Conservation (phyloP, 2,113 vertebrate genomes). For the Grantiella picta region DNA sequence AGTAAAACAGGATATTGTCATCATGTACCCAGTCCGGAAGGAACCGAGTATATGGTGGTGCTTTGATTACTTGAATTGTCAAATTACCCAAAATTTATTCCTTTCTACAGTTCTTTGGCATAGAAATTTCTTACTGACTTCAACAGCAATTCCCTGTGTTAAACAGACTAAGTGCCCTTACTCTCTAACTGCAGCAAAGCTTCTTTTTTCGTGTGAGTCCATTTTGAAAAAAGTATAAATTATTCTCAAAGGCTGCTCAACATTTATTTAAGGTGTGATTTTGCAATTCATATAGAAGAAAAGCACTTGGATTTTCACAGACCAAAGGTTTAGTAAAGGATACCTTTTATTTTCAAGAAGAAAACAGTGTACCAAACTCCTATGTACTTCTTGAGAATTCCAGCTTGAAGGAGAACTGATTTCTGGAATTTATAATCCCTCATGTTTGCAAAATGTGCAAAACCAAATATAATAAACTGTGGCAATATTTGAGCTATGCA, state of each 20-base stretch:
- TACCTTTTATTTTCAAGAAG: background rate
- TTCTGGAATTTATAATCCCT: background rate
- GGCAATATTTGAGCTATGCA: background rate
- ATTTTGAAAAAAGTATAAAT: background rate
- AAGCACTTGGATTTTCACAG: background rate
- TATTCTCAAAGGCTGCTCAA: background rate
- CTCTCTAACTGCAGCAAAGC: background rate
- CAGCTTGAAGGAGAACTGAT: background rate
- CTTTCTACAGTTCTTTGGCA: background rate
- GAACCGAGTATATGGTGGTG: background rate
- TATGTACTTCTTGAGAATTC: background rate
- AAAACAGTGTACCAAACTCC: background rate
- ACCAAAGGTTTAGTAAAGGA: background rate
- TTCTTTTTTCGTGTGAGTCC: background rate
- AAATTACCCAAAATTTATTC: constrained; percentile 26
- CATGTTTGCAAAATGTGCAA: background rate
- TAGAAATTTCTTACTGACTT: background rate
- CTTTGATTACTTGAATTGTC: constrained; percentile 6
- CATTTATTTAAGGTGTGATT: background rate
- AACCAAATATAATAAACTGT: background rate
- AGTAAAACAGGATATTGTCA: constrained; percentile 8
- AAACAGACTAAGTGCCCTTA: background rate
- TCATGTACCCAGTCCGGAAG: constrained; percentile 7
- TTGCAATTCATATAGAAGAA: background rate
- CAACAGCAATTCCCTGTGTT: background rate